phyloP scores from a whole-genome alignment of 2,797 vertebrate genomes.

The Loriculus beryllinus region DNA sequence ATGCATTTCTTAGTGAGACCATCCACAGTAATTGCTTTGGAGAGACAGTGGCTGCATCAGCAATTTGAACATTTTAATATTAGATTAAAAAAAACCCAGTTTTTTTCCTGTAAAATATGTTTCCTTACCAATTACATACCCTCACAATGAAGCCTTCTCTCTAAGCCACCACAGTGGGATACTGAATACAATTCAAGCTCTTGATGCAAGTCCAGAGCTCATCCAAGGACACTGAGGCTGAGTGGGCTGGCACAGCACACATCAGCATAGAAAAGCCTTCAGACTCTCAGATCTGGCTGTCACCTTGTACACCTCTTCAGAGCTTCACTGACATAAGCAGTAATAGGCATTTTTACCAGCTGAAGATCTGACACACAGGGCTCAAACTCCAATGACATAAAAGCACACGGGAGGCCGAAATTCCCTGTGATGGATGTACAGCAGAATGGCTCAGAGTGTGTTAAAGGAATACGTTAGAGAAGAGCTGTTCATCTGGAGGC shows the following conservation, averaged over 20 bases:
- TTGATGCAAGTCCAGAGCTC: not conserved
- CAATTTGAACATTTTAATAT: not conserved
- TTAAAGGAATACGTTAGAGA: not conserved
- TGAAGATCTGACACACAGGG: not conserved
- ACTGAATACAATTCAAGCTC: not conserved
- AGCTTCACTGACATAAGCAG: not conserved
- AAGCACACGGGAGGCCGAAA: not conserved
- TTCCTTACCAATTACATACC: not conserved
- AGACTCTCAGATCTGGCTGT: not conserved
- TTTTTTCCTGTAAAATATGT: not conserved
- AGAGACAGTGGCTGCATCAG: not conserved
- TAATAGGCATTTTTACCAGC: not conserved
- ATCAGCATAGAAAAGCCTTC: not conserved
- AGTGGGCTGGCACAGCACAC: not conserved
- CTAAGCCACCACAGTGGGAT: not conserved
- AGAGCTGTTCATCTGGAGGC: not conserved
- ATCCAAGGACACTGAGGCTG: rapidly evolving
- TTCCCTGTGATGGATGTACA: not conserved
- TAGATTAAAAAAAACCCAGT: not conserved
- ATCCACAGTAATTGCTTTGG: not conserved
- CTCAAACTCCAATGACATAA: not conserved
- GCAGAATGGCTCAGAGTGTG: not conserved
- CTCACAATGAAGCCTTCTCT: not conserved
- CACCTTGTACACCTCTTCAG: not conserved
- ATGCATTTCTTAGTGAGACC: not conserved